Conservation (phyloP, 2,113 vertebrate genomes). For the Pyxicephalus adspersus region DNA sequence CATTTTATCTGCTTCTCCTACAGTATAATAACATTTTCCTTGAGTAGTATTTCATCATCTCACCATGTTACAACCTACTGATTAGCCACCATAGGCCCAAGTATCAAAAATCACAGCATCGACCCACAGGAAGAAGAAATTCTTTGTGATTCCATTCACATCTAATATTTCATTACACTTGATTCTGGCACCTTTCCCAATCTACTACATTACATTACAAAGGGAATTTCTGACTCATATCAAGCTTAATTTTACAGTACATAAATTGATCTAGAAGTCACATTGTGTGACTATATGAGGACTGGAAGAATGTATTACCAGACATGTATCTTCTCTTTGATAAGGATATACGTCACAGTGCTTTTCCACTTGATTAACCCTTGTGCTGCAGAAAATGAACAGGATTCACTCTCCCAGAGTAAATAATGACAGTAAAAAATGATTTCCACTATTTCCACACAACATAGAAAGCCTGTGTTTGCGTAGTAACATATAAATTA, state of each 20-base stretch:
- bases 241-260: constrained; percentile 37
- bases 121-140: background rate
- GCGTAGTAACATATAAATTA: too few species aligned
- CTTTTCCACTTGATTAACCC: constrained; percentile 17
- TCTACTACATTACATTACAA: constrained; percentile 31
- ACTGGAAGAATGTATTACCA: constrained; percentile 22
- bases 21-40: constrained; percentile 1
- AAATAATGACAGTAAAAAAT: background rate
- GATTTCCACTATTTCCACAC: background rate
- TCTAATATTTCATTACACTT: constrained; percentile 26
- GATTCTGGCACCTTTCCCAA: constrained; percentile 31
- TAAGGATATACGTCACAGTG: constrained; percentile 2
- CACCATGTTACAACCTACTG: background rate
- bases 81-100: background rate
- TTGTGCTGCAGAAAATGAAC: background rate
- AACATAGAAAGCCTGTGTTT: too few species aligned
- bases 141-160: constrained; percentile 19
- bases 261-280: constrained; percentile 30
- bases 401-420: background rate
- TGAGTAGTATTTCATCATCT: background rate
- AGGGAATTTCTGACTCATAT: constrained; percentile 29
- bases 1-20: background rate
- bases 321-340: constrained; percentile 24
- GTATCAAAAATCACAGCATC: constrained; percentile 22
- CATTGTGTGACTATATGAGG: constrained; percentile 11